Conservation (phyloP, 2,113 vertebrate genomes). For the Ploceus nigricollis region DNA sequence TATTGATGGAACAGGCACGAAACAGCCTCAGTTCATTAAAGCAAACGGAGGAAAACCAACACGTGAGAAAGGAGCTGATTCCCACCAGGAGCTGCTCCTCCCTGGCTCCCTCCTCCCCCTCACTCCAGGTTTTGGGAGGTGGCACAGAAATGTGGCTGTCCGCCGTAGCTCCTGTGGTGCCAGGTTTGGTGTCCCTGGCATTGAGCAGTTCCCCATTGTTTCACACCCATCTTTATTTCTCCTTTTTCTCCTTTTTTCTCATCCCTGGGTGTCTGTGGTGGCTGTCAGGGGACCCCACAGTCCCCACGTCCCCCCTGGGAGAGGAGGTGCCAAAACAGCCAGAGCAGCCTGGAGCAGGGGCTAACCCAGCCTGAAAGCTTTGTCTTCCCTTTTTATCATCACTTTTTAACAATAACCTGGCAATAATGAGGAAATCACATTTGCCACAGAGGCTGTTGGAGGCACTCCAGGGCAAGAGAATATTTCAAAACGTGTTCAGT, state of each 20-base stretch:
- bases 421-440: background rate
- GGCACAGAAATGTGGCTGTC: background rate
- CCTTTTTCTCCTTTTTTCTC: background rate
- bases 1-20: background rate
- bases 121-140: background rate
- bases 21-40: constrained; percentile 16
- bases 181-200: background rate
- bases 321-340: background rate
- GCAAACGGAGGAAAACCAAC: background rate
- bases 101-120: background rate
- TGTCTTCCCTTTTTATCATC: background rate
- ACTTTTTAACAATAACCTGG: background rate
- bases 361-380: background rate
- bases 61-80: background rate
- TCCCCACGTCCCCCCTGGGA: rapidly evolving
- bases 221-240: background rate
- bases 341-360: background rate
- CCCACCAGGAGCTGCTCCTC: background rate
- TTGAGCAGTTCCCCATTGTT: background rate
- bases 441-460: background rate
- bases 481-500: background rate
- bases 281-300: background rate
- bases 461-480: background rate
- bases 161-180: background rate
- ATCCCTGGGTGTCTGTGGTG: rapidly evolving